phyloP scores from a whole-genome alignment of 2,888 invertebrate genomes.

The Hyppa rectilinea region DNA sequence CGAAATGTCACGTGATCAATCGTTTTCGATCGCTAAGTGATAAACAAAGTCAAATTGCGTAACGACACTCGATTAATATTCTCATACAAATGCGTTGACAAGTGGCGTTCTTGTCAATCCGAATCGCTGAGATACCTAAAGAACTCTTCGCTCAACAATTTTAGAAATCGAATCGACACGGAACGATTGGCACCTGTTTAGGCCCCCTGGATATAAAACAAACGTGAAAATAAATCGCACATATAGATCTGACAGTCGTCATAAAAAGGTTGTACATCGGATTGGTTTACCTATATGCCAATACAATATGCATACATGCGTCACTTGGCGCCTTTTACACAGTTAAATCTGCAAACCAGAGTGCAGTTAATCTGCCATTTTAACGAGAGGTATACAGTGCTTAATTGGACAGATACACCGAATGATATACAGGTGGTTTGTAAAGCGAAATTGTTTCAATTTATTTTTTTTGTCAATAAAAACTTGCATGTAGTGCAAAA shows the following conservation, averaged over 20 bases:
- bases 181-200: too few relatives aligned
- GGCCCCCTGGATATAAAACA: background rate
- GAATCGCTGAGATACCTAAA: too few relatives aligned
- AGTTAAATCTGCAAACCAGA: constrained; percentile 18
- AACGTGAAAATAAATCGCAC: background rate
- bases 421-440: constrained; percentile 52
- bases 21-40: too few relatives aligned
- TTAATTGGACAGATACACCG: constrained; percentile 65
- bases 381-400: constrained; percentile 63
- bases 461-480: background rate
- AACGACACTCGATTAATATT: too few relatives aligned
- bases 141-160: too few relatives aligned
- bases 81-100: too few relatives aligned
- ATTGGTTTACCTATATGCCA: background rate
- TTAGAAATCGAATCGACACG: too few relatives aligned
- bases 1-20: too few relatives aligned
- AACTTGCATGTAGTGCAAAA: background rate
- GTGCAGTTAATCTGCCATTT: constrained; percentile 60
- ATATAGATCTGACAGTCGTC: background rate
- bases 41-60: too few relatives aligned
- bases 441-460: background rate
- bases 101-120: too few relatives aligned
- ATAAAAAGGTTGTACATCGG: background rate
- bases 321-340: background rate
- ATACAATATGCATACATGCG: background rate